Base-by-base conservation (phyloP, 2,113 vertebrate species). In the Aphyosemion australe region DNA sequence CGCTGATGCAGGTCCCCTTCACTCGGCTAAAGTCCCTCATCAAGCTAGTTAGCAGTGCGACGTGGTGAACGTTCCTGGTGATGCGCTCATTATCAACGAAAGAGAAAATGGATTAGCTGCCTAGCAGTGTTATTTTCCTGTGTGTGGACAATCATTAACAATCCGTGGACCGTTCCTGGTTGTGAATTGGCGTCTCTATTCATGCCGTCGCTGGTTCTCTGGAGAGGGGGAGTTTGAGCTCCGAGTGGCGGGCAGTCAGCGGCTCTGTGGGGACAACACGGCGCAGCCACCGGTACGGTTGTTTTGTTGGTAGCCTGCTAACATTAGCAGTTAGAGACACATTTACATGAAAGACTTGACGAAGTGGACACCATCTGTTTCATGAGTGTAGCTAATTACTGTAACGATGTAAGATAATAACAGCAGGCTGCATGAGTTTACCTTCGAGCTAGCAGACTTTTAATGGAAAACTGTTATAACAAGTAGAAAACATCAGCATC, bases 31-130 rank as follows among this genome's bases (percentile, higher is more conserved):
- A 78, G 73, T 88, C 79, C 64, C 72, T 71, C 80, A 86, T 82
- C 80, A 71, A 87, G 90, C 88, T 89, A 88, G 85, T 87, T 88
- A 85, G 80, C 83, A 15, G 26, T 57, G 50, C 48, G 63, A 52
- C 10, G 61, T 16, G 65, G 32, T 70, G 49, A 41, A 52, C 37
- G 60, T 34, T 34, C 11, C 12, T 53, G 8, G 16, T 11, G 68
- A 60, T 54, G 34, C 51, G 50, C 12, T 47, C n/a, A 3, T 21
- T 1, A 2, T 49, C 57, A 18, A 34, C 46, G 3, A 19, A 34
- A 43, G 20, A 41, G 12, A 60, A 31, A 63, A 84, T 88, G 87
- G 65, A 74, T 41, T 73, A 80, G 4, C 21, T 13, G 45, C 26
- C 8, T 46, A 11, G 20, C 20, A 26, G 42, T 14, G 7, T 13